Conservation (phyloP, 2,888 invertebrate genomes). For the Ptilodon capucinus region DNA sequence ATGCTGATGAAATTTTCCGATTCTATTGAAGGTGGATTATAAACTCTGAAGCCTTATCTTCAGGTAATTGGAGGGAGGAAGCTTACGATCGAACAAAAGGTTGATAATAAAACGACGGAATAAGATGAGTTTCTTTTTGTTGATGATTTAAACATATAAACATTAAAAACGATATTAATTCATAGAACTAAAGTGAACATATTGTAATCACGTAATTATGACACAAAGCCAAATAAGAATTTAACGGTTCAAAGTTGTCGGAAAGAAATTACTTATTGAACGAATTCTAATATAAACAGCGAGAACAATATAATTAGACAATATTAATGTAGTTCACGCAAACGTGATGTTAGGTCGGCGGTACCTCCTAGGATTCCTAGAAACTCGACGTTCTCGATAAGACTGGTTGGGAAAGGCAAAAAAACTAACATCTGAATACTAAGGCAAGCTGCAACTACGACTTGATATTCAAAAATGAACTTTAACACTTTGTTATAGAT, state of each 20-base stretch:
- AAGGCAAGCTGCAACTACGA: conserved; percentile 10
- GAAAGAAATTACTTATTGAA: background rate
- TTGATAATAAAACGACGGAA: conserved; percentile 13
- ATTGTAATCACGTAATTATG: too few species aligned
- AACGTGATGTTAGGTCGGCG: conserved; percentile 10
- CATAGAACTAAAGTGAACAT: too few species aligned
- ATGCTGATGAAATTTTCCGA: conserved; percentile 39
- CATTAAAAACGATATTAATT: too few species aligned
- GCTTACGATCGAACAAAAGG: conserved; percentile 17
- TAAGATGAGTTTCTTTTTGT: conserved; percentile 8
- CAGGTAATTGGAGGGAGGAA: conserved; percentile 20
- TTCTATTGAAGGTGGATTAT: conserved; percentile 5
- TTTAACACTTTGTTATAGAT: conserved; percentile 9
- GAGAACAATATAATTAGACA: background rate
- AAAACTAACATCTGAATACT: conserved; percentile 24
- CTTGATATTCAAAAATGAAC: conserved; percentile 12
- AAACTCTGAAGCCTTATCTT: conserved; percentile 7
- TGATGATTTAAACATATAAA: too few species aligned
- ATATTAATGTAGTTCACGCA: background rate
- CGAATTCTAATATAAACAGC: background rate
- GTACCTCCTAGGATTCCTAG: conserved; percentile 29
- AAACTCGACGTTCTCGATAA: conserved; percentile 39
- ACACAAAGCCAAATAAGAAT: background rate
- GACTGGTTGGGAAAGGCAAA: conserved; percentile 36
- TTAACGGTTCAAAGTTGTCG: background rate